Percentiles rank a stretch among this genome's conserved stretches.
Evolutionary conservation across 2,113 vertebrate species (phyloP).

Genomic region (Nothocercus julius): DNA sequence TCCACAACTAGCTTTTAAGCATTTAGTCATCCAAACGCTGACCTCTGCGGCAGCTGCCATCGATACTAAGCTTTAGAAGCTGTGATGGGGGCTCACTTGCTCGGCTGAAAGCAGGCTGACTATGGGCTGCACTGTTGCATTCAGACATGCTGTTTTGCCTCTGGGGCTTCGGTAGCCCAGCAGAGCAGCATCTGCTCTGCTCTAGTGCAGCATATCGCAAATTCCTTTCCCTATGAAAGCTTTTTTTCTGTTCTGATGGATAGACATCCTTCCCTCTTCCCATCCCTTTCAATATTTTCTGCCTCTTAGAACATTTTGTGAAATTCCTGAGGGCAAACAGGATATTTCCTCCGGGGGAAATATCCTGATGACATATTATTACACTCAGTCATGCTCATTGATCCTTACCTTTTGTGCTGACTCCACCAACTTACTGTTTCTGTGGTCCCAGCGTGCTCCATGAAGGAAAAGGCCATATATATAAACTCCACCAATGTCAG

Average conservation of each 20-base stretch:
- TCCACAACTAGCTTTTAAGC: constrained; percentile 1
- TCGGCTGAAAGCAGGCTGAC: not conserved
- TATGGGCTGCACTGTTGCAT: not conserved
- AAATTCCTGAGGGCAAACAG: not conserved
- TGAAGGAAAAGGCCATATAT: constrained; percentile 84
- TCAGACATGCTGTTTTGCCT: not conserved
- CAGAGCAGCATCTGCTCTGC: not conserved
- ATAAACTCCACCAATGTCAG: constrained; percentile 83
- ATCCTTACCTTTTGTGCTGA: constrained; percentile 78
- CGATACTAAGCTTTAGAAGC: not conserved
- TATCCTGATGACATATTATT: not conserved
- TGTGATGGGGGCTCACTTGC: not conserved
- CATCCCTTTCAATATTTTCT: not conserved
- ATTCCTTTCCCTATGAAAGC: not conserved
- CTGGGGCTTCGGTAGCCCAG: not conserved
- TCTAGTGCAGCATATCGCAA: not conserved
- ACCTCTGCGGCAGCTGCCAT: not conserved
- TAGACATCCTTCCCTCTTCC: not conserved
- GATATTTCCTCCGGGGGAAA: not conserved
- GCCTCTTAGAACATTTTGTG: not conserved
- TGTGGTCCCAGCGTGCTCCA: constrained; percentile 84
- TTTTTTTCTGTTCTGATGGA: not conserved
- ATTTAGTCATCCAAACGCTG: not conserved
- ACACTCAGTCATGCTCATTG: not conserved
- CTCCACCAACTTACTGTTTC: constrained; percentile 76